Percentiles rank a stretch among this genome's conserved stretches.
These are phyloP conservation scores for Drosophila falleni DNA, from an alignment of 2,888 invertebrate species.

Conservation along the genomic window DNA sequence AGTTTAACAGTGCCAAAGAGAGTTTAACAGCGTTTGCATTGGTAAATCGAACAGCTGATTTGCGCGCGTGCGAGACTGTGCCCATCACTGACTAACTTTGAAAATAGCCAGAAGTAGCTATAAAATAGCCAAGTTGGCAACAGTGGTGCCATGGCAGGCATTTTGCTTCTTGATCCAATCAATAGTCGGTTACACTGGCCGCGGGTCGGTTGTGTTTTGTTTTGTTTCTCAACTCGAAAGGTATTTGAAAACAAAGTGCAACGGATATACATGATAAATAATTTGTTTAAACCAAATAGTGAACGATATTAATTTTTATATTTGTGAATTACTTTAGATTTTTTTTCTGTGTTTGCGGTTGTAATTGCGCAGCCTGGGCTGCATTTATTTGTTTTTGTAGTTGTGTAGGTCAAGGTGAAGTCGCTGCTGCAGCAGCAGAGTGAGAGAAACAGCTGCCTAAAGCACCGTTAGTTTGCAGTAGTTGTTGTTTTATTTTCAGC, in stretches of 20 bases:
- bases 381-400: conserved; percentile 32
- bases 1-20: no score
- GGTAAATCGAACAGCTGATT: no score
- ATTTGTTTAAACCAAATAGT: conserved; percentile 22
- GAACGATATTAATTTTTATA: conserved; percentile 19
- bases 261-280: conserved; percentile 40
- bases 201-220: conserved; percentile 53
- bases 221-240: conserved; percentile 13
- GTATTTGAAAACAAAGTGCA: conserved; percentile 47
- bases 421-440: conserved; percentile 32
- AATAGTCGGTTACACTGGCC: conserved; percentile 55
- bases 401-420: conserved; percentile 77
- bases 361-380: conserved; percentile 1
- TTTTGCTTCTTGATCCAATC: not conserved
- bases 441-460: conserved; percentile 46
- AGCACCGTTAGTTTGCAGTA: conserved; percentile 45
- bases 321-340: not conserved
- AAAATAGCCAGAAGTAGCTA: no score
- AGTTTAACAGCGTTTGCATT: no score
- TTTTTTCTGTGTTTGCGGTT: conserved; percentile 10
- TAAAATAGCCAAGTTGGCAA: not conserved
- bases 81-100: no score
- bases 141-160: conserved; percentile 2
- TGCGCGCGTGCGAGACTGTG: no score
- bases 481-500: conserved; percentile 1